Evolutionary conservation across 2,888 invertebrate genomes (phyloP).

Genomic region (Volucella inflata): DNA sequence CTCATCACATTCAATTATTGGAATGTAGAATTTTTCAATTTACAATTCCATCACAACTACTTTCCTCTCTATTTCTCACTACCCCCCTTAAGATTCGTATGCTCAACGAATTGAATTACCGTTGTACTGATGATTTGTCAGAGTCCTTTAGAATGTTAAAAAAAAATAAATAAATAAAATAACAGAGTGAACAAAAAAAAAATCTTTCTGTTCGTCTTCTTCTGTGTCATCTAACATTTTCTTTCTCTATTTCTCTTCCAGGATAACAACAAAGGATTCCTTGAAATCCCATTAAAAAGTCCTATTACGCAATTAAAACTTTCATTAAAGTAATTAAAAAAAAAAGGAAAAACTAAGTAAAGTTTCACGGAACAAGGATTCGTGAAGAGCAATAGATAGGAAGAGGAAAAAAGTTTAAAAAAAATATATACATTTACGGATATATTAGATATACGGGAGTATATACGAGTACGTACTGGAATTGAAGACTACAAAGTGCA

Average conservation of each 20-base stretch:
- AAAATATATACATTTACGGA: not conserved
- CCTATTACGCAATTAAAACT: conserved; percentile 69
- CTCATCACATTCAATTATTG: conserved; percentile 37
- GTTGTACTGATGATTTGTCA: conserved; percentile 54
- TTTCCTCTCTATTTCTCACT: conserved; percentile 20
- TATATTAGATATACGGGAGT: no score
- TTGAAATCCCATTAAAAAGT: conserved; percentile 61
- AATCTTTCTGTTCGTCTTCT: not conserved
- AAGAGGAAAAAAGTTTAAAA: not conserved
- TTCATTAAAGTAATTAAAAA: conserved; percentile 70
- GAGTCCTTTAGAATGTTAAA: conserved; percentile 52
- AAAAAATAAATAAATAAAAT: not conserved
- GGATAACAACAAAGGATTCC: conserved; percentile 69
- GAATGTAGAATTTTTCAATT: conserved; percentile 63
- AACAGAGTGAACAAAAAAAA: conserved; percentile 17
- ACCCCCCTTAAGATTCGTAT: conserved; percentile 13
- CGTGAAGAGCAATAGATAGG: conserved; percentile 17
- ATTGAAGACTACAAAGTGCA: conserved; percentile 59
- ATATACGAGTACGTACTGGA: not conserved
- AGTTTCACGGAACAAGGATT: conserved; percentile 27
- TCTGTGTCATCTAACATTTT: conserved; percentile 37
- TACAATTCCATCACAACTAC: conserved; percentile 53
- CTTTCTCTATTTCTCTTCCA: conserved; percentile 49
- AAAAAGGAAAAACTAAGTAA: conserved; percentile 25
- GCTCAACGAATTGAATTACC: conserved; percentile 59